Base-by-base conservation (phyloP, 2,113 vertebrate species). In the Xiphophorus hellerii region DNA sequence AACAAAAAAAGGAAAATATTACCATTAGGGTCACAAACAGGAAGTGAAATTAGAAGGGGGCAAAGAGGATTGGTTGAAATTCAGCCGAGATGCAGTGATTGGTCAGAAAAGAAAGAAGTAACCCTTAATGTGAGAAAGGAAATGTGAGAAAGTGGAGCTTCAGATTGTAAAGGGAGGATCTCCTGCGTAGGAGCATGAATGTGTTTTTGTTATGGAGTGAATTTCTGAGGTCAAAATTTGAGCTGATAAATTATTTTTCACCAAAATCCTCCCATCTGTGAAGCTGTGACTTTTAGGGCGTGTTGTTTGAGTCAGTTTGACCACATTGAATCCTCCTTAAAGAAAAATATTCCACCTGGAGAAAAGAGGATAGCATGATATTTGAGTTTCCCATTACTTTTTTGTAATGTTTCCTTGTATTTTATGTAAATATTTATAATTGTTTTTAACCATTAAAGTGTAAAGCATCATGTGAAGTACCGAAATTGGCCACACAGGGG, bases 141-240 rank as follows among this genome's bases (percentile, higher is more conserved):
- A 77, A 75, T 84, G 69, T 72, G 30, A 78, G 77, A 80, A 22
- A 69, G 13, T 37, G 66, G 33, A 60, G 76, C 66, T 72, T 74
- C 48, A 35, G 28, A 27, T 72, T 63, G 64, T 13, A 22, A 63
- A 48, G 44, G 72, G 71, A 76, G 82, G 64, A 25, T n/a, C 35
- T 62, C 37, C 35, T 61, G 28, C 27, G 33, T 61, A 30, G 4
- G 80, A 37, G 13, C 58, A 33, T 25, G 77, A 30, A 22, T 6
- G 51, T 42, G 15, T 58, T 66, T 78, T 42, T 31, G 30, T 6
- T 61, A 35, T 27, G 39, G 39, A 29, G n/a, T 66, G 10, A 11
- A 61, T 30, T 7, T 69, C 37, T 80, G 42, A 66, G 65, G 28
- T 77, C 27, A 68, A 68, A 70, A 74, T 61, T 73, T 85, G 15